phyloP scores from a whole-genome alignment of 2,113 vertebrate species.

The Chiloscyllium plagiosum region DNA sequence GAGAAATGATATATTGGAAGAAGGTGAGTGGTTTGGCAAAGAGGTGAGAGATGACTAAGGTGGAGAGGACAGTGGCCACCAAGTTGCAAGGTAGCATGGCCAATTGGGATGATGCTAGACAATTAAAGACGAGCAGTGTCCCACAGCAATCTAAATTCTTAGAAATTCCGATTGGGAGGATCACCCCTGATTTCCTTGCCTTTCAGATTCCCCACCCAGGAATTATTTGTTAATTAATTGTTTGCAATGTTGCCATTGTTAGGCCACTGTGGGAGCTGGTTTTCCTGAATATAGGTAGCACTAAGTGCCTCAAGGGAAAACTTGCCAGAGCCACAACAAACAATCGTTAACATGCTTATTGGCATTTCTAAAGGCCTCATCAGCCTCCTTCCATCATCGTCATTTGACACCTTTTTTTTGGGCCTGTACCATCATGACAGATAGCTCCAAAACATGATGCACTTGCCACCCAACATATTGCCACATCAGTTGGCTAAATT shows the following conservation, averaged over 20 bases:
- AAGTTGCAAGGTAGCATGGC: neutral
- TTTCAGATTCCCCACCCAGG: neutral
- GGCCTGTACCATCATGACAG: neutral
- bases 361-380: neutral
- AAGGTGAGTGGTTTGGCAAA: neutral
- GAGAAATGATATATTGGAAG: neutral
- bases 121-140: neutral
- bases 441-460: neutral
- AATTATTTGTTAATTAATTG: neutral
- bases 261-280: neutral
- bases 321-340: neutral
- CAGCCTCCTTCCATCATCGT: neutral
- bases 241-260: neutral
- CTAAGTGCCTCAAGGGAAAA: neutral
- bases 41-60: neutral
- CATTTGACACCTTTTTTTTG: neutral
- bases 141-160: neutral
- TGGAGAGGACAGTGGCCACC: too few species aligned
- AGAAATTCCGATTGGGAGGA: neutral
- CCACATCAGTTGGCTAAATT: neutral
- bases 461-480: neutral
- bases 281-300: neutral
- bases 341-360: neutral
- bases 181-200: neutral
- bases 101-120: neutral